Evolutionary conservation across 2,113 vertebrate species (phyloP), one percentile per base, ranked within the genome.

Genomic region (Gavialis gangeticus): DNA sequence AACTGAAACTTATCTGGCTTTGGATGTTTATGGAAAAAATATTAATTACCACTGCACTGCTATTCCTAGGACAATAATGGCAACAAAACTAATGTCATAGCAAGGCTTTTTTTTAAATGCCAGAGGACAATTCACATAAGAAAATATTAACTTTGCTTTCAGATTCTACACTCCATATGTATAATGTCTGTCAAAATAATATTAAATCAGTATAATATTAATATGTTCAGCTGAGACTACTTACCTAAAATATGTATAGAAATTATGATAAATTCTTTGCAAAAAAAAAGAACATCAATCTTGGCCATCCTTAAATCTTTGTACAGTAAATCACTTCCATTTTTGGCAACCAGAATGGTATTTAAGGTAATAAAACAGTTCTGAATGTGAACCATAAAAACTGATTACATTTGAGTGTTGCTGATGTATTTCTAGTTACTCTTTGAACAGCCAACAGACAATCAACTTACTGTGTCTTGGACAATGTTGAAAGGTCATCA

Each of bases 331-430:
- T 94, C 2, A 1, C 62, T 84, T 78, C 37, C 63, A 89, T 2
- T 79, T 71, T 87, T 79, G 71, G 18, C 21, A 75, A 60, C 1
- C 81, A 4, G 12, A 89, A 25, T 9, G 14, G 0, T 59, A 71
- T 79, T 87, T 82, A 82, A 76, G 4, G 6, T 62, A 89, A 84
- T 63, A 89, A 89, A 91, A 27, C 69, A 55, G 82, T 87, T 91
- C 57, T 85, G 54, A 89, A 71, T 37, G 25, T 4, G 82, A 22
- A 60, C 12, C 13, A 57, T 79, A 15, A 78, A 84, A 57, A 79
- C 6, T 59, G 28, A 59, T 67, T 89, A 27, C 46, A 34, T 1
- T 18, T 78, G 18, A 37, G 10, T 84, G 22, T 10, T 75, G 10
- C 12, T 46, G 34, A 37, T 79, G 58, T 64, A 34, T 12, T 21